These are phyloP conservation scores for Thera obeliscata DNA, from an alignment of 2,888 invertebrate species.

Conservation along the genomic window DNA sequence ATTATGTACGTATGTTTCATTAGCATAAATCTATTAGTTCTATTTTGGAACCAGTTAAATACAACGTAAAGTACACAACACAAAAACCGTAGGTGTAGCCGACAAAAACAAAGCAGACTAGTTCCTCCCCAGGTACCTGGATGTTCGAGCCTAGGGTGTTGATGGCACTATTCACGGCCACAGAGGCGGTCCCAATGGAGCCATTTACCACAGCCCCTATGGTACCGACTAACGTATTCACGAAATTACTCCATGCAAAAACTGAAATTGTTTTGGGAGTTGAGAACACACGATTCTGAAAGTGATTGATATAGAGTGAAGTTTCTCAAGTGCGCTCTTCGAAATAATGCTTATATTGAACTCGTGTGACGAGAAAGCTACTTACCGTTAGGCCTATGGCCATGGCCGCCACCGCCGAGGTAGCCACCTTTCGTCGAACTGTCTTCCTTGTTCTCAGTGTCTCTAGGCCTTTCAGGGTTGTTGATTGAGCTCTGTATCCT, in stretches of 20 bases:
- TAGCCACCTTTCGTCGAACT: conserved; percentile 45
- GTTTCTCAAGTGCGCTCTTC: background rate
- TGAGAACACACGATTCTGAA: conserved; percentile 18
- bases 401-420: conserved; percentile 24
- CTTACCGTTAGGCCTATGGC: conserved; percentile 13
- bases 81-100: conserved; percentile 15
- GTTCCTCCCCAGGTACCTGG: conserved; percentile 59
- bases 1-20: too few relatives aligned
- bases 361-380: background rate
- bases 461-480: conserved; percentile 59
- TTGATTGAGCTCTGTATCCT: conserved; percentile 48
- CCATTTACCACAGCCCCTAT: conserved; percentile 71
- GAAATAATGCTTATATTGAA: background rate
- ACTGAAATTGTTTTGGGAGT: conserved; percentile 51
- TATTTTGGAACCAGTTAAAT: too few relatives aligned
- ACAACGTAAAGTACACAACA: conserved; percentile 2
- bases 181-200: conserved; percentile 59
- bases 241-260: conserved; percentile 67
- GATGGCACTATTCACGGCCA: conserved; percentile 69
- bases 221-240: conserved; percentile 61
- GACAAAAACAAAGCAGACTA: conserved; percentile 32
- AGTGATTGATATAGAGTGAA: background rate
- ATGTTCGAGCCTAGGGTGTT: conserved; percentile 73
- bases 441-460: conserved; percentile 45
- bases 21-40: too few relatives aligned